A percentile compares a stretch with the other conserved stretches of the same genome.
phyloP scores from a whole-genome alignment of 92 coral and sea anemone species.

The Zoanthus solanderi region DNA sequence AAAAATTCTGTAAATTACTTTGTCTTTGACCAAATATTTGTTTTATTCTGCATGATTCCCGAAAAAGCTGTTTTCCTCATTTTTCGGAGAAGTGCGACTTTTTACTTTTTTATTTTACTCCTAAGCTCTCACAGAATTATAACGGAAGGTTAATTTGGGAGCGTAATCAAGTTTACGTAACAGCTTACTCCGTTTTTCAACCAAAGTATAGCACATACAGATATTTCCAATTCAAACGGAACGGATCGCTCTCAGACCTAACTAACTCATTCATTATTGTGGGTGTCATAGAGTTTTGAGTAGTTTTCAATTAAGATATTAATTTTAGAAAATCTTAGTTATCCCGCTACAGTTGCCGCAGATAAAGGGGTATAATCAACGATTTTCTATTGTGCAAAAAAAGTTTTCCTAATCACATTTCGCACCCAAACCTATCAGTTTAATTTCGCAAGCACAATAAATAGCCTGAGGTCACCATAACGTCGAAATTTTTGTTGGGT shows the following conservation, averaged over 20 bases:
- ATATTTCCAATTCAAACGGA: too few species aligned
- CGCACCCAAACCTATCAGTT: not conserved
- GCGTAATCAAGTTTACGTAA: too few species aligned
- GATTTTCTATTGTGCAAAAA: not conserved
- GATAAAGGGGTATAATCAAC: not conserved
- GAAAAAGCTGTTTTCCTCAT: too few species aligned
- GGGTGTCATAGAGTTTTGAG: not conserved
- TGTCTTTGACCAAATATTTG: too few species aligned
- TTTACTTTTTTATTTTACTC: too few species aligned
- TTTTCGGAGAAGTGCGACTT: too few species aligned
- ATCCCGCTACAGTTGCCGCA: not conserved
- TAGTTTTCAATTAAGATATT: not conserved
- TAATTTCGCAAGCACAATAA: not conserved
- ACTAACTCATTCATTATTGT: not conserved
- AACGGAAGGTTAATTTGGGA: too few species aligned
- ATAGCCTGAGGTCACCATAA: not conserved
- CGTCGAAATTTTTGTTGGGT: not conserved
- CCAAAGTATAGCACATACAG: too few species aligned
- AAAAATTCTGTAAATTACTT: too few species aligned
- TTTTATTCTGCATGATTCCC: too few species aligned
- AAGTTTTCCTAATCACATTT: not conserved
- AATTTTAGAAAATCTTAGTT: not conserved
- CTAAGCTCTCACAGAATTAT: too few species aligned
- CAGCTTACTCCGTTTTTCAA: too few species aligned
- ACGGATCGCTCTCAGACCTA: not conserved